phyloP scores from a whole-genome alignment of 2,888 invertebrate genomes.

The Bellardia bayeri region DNA sequence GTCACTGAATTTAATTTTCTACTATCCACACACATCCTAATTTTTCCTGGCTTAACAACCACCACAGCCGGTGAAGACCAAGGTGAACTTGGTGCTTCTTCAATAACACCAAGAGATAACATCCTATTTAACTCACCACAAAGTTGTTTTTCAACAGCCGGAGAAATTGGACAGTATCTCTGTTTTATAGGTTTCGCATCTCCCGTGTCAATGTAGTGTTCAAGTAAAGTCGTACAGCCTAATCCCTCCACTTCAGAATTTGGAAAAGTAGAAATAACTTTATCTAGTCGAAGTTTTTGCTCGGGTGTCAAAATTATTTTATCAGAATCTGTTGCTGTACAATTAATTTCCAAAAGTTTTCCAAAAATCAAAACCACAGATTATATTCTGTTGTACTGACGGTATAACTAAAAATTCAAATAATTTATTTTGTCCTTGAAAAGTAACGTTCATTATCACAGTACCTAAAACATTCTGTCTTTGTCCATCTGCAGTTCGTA shows the following conservation, averaged over 20 bases:
- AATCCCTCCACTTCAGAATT: neutral
- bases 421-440: neutral
- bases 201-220: neutral
- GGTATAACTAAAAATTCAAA: slow-evolving; percentile 47
- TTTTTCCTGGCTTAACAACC: neutral
- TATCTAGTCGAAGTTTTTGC: too few species aligned
- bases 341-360: slow-evolving; percentile 1
- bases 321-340: neutral
- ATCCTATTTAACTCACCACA: neutral
- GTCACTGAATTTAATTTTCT: neutral
- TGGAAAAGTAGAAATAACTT: too few species aligned
- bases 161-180: too few species aligned
- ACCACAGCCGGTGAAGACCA: slow-evolving; percentile 3
- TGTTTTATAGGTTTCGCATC: neutral
- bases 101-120: neutral
- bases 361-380: slow-evolving; percentile 33
- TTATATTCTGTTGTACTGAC: slow-evolving; percentile 17
- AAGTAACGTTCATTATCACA: neutral
- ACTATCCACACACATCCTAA: neutral
- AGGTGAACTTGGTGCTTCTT: slow-evolving; percentile 10
- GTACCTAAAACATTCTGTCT: slow-evolving; percentile 24
- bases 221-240: neutral
- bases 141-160: slow-evolving; percentile 9
- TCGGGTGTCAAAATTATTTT: neutral
- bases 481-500: slow-evolving; percentile 35